Percentiles rank a stretch among this genome's conserved stretches.
phyloP scores from a whole-genome alignment of 1,140 invertebrate species.

The Fopius arisanus region DNA sequence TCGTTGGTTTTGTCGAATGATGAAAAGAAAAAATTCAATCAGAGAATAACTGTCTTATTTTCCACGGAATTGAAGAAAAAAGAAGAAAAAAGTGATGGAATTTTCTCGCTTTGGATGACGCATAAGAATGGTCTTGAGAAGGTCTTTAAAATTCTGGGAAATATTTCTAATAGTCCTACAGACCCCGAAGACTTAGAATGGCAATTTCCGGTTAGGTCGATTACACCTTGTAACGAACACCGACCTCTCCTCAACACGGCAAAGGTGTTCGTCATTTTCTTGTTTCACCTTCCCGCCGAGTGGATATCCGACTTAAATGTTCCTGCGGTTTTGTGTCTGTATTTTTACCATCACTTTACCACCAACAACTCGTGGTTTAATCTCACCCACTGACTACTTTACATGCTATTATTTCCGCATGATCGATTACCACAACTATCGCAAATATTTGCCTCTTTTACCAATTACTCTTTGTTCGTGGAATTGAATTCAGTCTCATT shows the following conservation, averaged over 20 bases:
- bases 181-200: background rate
- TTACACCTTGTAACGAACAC: background rate
- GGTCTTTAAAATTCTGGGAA: background rate
- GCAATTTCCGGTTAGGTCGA: background rate
- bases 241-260: background rate
- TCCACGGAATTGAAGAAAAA: background rate
- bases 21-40: too few relatives aligned
- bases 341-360: background rate
- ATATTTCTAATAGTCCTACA: background rate
- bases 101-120: background rate
- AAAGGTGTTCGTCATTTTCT: background rate
- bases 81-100: background rate
- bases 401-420: conserved; percentile 30
- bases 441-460: conserved; percentile 4
- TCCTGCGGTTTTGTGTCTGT: background rate
- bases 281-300: background rate
- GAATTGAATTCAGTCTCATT: conserved; percentile 23
- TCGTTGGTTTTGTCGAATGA: too few relatives aligned
- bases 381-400: conserved; percentile 8
- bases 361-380: background rate
- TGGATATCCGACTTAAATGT: background rate
- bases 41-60: too few relatives aligned
- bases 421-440: conserved; percentile 13
- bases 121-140: background rate
- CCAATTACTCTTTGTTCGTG: background rate